Conservation (phyloP, 2,888 invertebrate species). For the Epinotia ramella region DNA sequence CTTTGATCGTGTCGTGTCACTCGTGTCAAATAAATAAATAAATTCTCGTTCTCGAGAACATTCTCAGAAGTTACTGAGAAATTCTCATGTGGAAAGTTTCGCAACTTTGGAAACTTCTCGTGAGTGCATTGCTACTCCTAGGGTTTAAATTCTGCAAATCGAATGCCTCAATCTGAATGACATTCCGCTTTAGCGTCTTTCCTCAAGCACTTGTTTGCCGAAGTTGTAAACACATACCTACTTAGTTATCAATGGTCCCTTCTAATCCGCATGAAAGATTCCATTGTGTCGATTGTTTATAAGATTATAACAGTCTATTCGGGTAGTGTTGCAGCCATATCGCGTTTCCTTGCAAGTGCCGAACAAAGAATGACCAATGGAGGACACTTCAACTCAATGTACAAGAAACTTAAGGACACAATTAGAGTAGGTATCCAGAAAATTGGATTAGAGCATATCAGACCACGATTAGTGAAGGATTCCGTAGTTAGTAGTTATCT, state of each 20-base stretch:
- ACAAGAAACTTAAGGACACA: not conserved
- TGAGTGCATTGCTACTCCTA: too few relatives aligned
- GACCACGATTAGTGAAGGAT: not conserved
- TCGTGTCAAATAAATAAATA: too few relatives aligned
- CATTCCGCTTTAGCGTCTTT: not conserved
- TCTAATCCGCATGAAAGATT: constrained; percentile 18
- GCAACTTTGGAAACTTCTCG: too few relatives aligned
- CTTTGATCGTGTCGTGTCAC: too few relatives aligned
- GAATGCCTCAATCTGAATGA: too few relatives aligned
- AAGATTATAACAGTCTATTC: constrained; percentile 1
- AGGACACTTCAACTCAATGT: constrained; percentile 3
- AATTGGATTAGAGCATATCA: not conserved
- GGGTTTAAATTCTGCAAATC: too few relatives aligned
- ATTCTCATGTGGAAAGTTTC: too few relatives aligned
- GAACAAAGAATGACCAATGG: constrained; percentile 19
- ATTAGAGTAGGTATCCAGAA: not conserved
- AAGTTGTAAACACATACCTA: constrained; percentile 2
- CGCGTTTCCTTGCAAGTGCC: constrained; percentile 17
- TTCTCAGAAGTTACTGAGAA: too few relatives aligned
- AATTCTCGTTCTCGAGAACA: too few relatives aligned
- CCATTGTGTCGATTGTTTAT: constrained; percentile 30
- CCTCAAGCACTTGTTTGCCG: not conserved
- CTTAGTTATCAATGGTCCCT: constrained; percentile 2
- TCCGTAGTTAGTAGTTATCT: not conserved
- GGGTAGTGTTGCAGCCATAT: constrained; percentile 9